Evolutionary conservation across 2,888 invertebrate species (phyloP), one percentile per base, ranked within the genome.

Genomic region (Rotaria socialis): DNA sequence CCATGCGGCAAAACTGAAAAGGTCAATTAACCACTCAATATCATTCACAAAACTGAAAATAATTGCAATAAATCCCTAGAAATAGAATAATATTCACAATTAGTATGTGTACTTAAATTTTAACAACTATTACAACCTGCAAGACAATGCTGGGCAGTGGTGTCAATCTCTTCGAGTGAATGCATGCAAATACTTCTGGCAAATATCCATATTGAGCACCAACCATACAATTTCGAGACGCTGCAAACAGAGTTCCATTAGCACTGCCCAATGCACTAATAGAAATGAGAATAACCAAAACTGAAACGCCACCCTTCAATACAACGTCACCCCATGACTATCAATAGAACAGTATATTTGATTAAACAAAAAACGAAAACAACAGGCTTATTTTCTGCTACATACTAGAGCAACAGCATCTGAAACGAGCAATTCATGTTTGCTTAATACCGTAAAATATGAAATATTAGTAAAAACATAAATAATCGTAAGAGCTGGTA

Each of bases 391-490:
- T 41, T 75, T 47, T 43, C 22, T 47, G 6, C 19, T 80, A 58
- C 41, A 24, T 50, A 85, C 85, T 91, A 95, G 95, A 85, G 96
- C 96, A 0, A 96, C 96, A 27, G 96, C 96, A 87, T 94, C 93
- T 8, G 95, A 95, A 52, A 93, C 93, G 88, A 94, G 92, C 93
- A 96, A 94, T 92, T 96, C 96, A 56, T 92, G 92, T 86, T 94
- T 94, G 14, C 95, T 93, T 35, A 97, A 93, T 41, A 96, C 95
- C 0, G 95, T 94, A 91, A 96, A 96, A 92, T 97, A 97, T 75
- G 96, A 95, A 88, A 96, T 92, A 92, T 97, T 97, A 2, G 95
- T 95, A 89, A 96, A 91, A 87, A 95, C 95, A 91, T 97, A 96
- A 88, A 96, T 94, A 84, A 94, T 92, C 0, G 96, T 96, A 87